phyloP scores from a whole-genome alignment of 2,797 vertebrate species.

The Falco peregrinus region DNA sequence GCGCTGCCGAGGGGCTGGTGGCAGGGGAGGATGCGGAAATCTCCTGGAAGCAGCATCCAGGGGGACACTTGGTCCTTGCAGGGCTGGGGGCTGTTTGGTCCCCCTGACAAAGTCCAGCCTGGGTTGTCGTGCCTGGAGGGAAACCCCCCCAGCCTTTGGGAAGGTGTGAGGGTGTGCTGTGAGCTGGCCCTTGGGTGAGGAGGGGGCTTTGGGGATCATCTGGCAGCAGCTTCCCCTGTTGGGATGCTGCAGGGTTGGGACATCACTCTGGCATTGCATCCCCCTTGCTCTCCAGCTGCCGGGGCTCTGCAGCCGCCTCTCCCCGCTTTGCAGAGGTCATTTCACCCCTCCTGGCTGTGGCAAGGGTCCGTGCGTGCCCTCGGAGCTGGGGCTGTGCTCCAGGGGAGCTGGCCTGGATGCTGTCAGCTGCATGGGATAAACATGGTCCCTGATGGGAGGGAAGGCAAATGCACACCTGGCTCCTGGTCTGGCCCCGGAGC shows the following conservation, averaged over 20 bases:
- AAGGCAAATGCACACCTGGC: background rate
- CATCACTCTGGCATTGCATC: fast-evolving
- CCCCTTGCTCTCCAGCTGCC: fast-evolving
- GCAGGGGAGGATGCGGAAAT: background rate
- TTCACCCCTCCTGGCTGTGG: background rate
- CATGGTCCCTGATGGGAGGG: fast-evolving
- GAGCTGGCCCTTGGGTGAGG: fast-evolving
- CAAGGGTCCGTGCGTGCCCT: fast-evolving
- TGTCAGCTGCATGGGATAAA: background rate
- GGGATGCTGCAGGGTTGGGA: background rate
- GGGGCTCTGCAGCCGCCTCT: background rate
- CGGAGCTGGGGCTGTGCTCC: fast-evolving
- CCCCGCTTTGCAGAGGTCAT: background rate
- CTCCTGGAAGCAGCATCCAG: background rate
- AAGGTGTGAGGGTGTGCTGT: background rate
- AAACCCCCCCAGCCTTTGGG: background rate
- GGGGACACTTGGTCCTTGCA: background rate
- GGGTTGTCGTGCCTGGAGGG: background rate
- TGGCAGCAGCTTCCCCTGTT: fast-evolving
- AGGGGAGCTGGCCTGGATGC: background rate
- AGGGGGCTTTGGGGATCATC: background rate
- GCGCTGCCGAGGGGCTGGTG: fast-evolving
- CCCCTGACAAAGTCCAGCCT: background rate
- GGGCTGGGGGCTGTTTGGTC: background rate
- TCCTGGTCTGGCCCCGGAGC: background rate